These are phyloP conservation scores for Sebastes oblongus DNA, from an alignment of 2,797 vertebrate species.

Conservation along the genomic window DNA sequence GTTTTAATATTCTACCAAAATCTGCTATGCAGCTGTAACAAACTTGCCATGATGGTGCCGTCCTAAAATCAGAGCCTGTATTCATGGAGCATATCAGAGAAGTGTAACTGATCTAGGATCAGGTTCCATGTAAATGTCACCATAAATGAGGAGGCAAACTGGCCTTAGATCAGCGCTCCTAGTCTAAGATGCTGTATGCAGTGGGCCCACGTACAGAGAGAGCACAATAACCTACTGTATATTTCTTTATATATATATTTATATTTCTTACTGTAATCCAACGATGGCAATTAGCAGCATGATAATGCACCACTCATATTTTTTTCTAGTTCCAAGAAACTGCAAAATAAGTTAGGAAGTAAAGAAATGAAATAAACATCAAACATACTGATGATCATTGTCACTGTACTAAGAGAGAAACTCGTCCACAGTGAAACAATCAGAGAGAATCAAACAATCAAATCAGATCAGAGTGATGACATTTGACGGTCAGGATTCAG, in stretches of 20 bases:
- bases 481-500: conserved; percentile 36
- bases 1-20: conserved; percentile 92
- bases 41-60: conserved; percentile 88
- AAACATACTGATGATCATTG: conserved; percentile 78
- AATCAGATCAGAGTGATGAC: conserved; percentile 69
- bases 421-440: conserved; percentile 81
- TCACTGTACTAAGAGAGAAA: conserved; percentile 81
- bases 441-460: conserved; percentile 67
- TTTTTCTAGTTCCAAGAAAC: conserved; percentile 72
- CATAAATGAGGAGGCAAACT: conserved; percentile 59
- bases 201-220: conserved; percentile 75
- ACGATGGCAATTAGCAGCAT: conserved; percentile 83
- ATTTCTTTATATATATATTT: conserved; percentile 65
- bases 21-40: conserved; percentile 92
- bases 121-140: conserved; percentile 44
- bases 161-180: conserved; percentile 66
- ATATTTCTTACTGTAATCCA: conserved; percentile 73
- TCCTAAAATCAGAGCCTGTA: conserved; percentile 85
- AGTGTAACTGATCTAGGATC: conserved; percentile 57
- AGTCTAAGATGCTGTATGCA: conserved; percentile 70
- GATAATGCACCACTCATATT: conserved; percentile 74
- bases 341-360: conserved; percentile 70
- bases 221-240: conserved; percentile 76
- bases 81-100: conserved; percentile 56
- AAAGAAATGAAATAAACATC: conserved; percentile 78